These are phyloP conservation scores for Suillia variegata DNA, from an alignment of 2,888 invertebrate genomes.

Conservation along the genomic window DNA sequence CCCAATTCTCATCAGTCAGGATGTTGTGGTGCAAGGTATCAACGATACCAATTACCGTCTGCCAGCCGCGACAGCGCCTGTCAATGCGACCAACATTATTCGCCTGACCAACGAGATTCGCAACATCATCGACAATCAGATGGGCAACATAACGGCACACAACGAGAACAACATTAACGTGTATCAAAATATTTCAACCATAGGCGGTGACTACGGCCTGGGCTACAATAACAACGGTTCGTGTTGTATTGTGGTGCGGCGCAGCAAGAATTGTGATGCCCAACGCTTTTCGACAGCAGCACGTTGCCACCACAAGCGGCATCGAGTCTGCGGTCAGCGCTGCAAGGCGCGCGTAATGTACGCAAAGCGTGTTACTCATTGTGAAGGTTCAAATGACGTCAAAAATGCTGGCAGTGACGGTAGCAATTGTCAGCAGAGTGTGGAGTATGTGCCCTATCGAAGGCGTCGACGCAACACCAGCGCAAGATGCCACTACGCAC, in stretches of 20 bases:
- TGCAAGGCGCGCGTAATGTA: constrained; percentile 52
- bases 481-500: constrained; percentile 27
- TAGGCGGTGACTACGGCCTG: constrained; percentile 55
- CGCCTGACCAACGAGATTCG: constrained; percentile 50
- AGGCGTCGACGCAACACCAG: constrained; percentile 14
- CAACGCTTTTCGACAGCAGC: constrained; percentile 26
- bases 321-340: constrained; percentile 49
- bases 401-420: constrained; percentile 28
- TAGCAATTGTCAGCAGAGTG: constrained; percentile 36
- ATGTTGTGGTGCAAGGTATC: constrained; percentile 48
- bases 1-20: constrained; percentile 45
- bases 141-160: constrained; percentile 41
- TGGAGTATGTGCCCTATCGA: constrained; percentile 44
- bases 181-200: constrained; percentile 47
- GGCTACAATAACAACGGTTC: constrained; percentile 53
- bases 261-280: constrained; percentile 36
- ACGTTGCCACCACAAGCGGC: constrained; percentile 41
- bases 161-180: constrained; percentile 50
- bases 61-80: constrained; percentile 15
- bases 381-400: too few relatives aligned
- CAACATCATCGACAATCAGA: constrained; percentile 43
- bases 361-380: constrained; percentile 40
- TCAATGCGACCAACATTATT: constrained; percentile 53
- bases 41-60: constrained; percentile 44
- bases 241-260: constrained; percentile 50